A percentile compares a stretch with the other conserved stretches of the same genome.
These are phyloP conservation scores for Suricata suricatta DNA, from an alignment of 2,113 vertebrate genomes.

Conservation along the genomic window DNA sequence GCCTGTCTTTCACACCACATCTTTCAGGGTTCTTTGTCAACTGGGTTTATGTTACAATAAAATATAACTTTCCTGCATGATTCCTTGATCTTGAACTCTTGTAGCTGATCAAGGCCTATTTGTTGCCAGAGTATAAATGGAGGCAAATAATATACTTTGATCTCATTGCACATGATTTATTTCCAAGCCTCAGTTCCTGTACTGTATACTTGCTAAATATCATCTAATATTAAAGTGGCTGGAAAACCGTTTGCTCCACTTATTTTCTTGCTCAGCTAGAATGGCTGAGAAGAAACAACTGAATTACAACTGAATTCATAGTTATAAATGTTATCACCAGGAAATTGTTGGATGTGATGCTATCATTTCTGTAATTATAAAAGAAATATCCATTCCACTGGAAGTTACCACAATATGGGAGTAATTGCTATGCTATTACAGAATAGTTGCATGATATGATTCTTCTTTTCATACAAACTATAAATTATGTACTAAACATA, in stretches of 20 bases:
- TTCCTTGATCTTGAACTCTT: slow-evolving; percentile 74
- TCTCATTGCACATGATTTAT: slow-evolving; percentile 65
- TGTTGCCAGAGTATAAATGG: slow-evolving; percentile 64
- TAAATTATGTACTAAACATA: slow-evolving; percentile 84
- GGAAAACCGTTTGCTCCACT: not conserved
- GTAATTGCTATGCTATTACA: slow-evolving; percentile 80
- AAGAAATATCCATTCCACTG: slow-evolving; percentile 77
- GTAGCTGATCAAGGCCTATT: slow-evolving; percentile 64
- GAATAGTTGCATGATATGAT: slow-evolving; percentile 69
- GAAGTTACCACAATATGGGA: slow-evolving; percentile 73
- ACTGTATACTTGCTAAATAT: slow-evolving; percentile 8
- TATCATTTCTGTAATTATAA: slow-evolving; percentile 76
- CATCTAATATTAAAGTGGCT: slow-evolving; percentile 32
- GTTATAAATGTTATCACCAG: slow-evolving; percentile 59
- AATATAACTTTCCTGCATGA: slow-evolving; percentile 70
- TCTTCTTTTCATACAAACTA: slow-evolving; percentile 82
- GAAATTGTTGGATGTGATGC: slow-evolving; percentile 78
- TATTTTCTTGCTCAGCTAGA: slow-evolving; percentile 32
- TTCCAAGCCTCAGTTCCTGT: slow-evolving; percentile 50
- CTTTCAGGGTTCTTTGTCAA: slow-evolving; percentile 66
- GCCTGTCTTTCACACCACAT: slow-evolving; percentile 48
- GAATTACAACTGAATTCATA: slow-evolving; percentile 58
- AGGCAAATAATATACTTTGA: slow-evolving; percentile 75
- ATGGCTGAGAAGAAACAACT: slow-evolving; percentile 52
- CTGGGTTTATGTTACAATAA: slow-evolving; percentile 71